Base-by-base conservation (phyloP, 2,888 invertebrate species). In the Rhodophaea formosa region DNA sequence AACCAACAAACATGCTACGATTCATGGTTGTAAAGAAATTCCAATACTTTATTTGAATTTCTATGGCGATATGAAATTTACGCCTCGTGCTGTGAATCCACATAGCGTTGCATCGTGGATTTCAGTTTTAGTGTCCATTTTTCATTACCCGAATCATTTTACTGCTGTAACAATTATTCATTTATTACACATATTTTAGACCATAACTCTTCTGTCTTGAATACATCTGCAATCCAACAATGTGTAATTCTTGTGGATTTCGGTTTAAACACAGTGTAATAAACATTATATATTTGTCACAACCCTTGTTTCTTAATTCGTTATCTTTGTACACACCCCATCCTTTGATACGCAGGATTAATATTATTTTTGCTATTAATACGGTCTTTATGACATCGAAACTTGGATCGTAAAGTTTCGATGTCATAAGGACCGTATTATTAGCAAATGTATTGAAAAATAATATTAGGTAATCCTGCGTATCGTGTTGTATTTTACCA, bases 231-330 rank as follows among this genome's bases (percentile, higher is more conserved):
- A 39, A n/a, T 10, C n/a, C 5, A n/a, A 39, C 10, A 23, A 23
- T 23, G 23, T 44, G 17, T 23, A 46, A 45, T 45, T 46, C 0
- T 0, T 46, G 23, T 46, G 15, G 8, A 14, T 49, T 32, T 15
- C 10, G 32, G 39, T 52, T 39, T 7, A 42, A 39, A 42, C n/a
- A 39, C 52, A 39, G 42, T 39, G 6, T 56, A 39, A 59, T 58
- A 58, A 58, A 53, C 16, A 53, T 16, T n/a, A 8, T 53, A 44
- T 45, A 49, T 54, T 35, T 58, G 54, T 58, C 58, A 51, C 58
- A 45, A 14, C 10, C 17, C 7, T 54, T 54, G 23, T 54, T n/a
- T 49, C 15, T 44, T 10, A 0, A 39, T 39, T 39, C 12, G 3
- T n/a, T 5, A n/a, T 35, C 12, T n/a, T 39, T 8, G 3, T 12